Percentiles rank a stretch among this genome's conserved stretches.
Evolutionary conservation across 2,888 invertebrate species (phyloP).

Genomic region (Hydropsyche betteni): DNA sequence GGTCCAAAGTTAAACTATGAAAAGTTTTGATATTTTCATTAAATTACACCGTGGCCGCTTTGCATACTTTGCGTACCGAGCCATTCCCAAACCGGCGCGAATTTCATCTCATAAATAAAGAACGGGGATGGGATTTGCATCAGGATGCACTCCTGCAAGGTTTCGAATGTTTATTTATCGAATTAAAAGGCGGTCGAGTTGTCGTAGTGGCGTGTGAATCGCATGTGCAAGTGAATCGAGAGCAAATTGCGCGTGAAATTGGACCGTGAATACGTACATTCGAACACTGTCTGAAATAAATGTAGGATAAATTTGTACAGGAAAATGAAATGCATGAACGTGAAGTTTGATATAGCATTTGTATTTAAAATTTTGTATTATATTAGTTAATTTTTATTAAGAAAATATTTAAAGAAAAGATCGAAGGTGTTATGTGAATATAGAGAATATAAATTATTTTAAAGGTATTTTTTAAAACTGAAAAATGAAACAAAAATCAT

Average conservation of each 20-base stretch:
- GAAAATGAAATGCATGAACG: not conserved
- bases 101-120: slow-evolving; percentile 19
- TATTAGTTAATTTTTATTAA: too few species aligned
- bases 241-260: slow-evolving; percentile 32
- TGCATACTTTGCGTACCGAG: slow-evolving; percentile 17
- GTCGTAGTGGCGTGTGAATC: too few species aligned
- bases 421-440: too few species aligned
- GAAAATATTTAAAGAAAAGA: too few species aligned
- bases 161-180: too few species aligned
- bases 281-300: not conserved
- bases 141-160: too few species aligned
- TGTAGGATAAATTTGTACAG: not conserved
- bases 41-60: slow-evolving; percentile 32
- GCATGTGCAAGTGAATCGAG: slow-evolving; percentile 18
- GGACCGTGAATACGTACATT: not conserved
- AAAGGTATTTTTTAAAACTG: too few species aligned
- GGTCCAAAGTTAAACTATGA: slow-evolving; percentile 7
- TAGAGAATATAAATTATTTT: too few species aligned
- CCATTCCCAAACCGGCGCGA: slow-evolving; percentile 15
- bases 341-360: too few species aligned
- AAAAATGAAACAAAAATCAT: too few species aligned
- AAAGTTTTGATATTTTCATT: slow-evolving; percentile 39
- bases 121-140: not conserved
- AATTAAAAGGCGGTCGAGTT: too few species aligned
- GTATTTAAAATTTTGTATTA: too few species aligned